Base-by-base conservation (phyloP, 2,113 vertebrate species). In the Paramormyrops kingsleyae region DNA sequence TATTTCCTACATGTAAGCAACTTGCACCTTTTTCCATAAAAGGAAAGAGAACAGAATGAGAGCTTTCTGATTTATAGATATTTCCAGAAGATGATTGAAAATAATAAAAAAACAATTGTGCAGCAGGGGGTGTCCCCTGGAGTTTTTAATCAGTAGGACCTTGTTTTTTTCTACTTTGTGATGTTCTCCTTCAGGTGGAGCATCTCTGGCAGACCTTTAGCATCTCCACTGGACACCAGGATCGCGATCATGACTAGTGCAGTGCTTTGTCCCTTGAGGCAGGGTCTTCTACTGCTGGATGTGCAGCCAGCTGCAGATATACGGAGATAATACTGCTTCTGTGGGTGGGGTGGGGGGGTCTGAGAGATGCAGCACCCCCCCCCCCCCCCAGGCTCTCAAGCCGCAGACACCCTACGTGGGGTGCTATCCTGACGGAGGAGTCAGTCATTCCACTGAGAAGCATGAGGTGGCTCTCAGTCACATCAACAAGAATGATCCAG, bases 231-330 rank as follows among this genome's bases (percentile, higher is more conserved):
- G 27, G 91, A 90, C 53, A 15, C 15, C 2, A 89, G 87, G 77
- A 89, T 62, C 52, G 84, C 42, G 52, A n/a, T 39, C 44, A 89
- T 83, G 90, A 90, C 90, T 91, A 92, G 91, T 89, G 91, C 74
- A 90, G 89, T 89, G 83, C 70, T 35, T 39, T 19, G 31, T 39
- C 15, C 17, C 0, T 35, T 39, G 31, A 39, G 12, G 70, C 31
- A 39, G 10, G 80, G 19, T 0, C 21, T 50, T 50, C 83, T 27
- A 15, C 44, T 85, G 84, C 44, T 50, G 10, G 35, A 19, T 35
- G 5, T 83, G 77, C 77, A 42, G 83, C 46, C 24, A 1, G 83
- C 46, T 50, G 9, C 24, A 86, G 47, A 52, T 86, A 27, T 27
- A 80, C 8, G 27, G 44, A 49, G 46, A 86, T 52, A 50, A 86